Conservation (phyloP, 2,113 vertebrate genomes). For the Nettapus auritus region DNA sequence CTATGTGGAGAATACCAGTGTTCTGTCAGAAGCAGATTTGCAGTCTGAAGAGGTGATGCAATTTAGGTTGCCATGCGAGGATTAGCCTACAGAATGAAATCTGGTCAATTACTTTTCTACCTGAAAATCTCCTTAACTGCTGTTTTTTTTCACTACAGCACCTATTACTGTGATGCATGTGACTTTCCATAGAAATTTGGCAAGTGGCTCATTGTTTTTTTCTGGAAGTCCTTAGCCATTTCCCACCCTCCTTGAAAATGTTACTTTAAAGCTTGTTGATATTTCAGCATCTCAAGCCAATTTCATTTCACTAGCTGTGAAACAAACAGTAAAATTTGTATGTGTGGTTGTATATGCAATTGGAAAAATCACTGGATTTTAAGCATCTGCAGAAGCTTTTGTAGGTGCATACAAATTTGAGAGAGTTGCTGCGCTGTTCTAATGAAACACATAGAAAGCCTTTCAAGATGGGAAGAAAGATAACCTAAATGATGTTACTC, state of each 20-base stretch:
- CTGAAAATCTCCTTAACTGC: constrained; percentile 35
- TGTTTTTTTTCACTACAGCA: constrained; percentile 28
- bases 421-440: not conserved
- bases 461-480: not conserved
- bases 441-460: not conserved
- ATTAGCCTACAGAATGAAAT: constrained; percentile 40
- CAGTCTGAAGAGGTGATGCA: not conserved
- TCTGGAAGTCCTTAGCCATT: not conserved
- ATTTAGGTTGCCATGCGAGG: not conserved
- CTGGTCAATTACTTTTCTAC: constrained; percentile 24
- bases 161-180: not conserved
- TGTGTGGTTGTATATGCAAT: not conserved
- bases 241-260: not conserved
- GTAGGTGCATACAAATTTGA: not conserved
- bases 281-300: not conserved
- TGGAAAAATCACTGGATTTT: not conserved
- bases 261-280: not conserved
- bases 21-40: not conserved
- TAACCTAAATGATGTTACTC: not conserved
- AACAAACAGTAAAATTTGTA: not conserved
- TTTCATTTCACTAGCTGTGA: not conserved
- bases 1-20: not conserved
- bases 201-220: not conserved
- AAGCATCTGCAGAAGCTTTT: not conserved
- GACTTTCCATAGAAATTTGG: not conserved